phyloP scores from a whole-genome alignment of 2,888 invertebrate species.

The Hypomecis atomaria region DNA sequence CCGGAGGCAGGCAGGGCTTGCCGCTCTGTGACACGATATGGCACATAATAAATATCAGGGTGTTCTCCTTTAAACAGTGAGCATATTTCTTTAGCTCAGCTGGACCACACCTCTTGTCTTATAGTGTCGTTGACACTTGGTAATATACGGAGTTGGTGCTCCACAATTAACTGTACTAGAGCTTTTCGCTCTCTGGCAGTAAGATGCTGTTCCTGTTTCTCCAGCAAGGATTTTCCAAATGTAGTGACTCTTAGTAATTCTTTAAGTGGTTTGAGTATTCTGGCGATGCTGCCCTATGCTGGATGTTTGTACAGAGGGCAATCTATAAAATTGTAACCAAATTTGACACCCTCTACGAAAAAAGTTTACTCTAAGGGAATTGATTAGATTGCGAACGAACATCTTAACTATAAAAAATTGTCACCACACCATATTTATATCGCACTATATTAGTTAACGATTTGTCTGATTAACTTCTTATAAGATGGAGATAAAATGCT shows the following conservation, averaged over 20 bases:
- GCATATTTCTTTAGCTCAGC: slow-evolving; percentile 4
- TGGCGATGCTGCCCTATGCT: no score
- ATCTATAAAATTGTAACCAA: slow-evolving; percentile 5
- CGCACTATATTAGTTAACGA: no score
- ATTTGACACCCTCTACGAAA: slow-evolving; percentile 1
- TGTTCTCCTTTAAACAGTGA: slow-evolving; percentile 2
- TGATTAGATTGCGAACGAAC: background rate
- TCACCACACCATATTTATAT: no score
- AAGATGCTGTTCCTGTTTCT: background rate
- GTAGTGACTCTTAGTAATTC: background rate
- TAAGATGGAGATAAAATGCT: no score
- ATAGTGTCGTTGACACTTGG: background rate
- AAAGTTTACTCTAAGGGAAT: slow-evolving; percentile 21
- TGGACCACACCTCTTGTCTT: slow-evolving; percentile 1
- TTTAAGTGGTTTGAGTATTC: no score
- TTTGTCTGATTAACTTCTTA: no score
- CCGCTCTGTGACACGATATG: background rate
- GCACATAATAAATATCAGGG: background rate
- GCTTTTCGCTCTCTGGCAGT: background rate
- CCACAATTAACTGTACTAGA: slow-evolving; percentile 2
- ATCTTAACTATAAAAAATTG: no score
- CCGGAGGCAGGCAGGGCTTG: slow-evolving; percentile 1
- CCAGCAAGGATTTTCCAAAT: background rate
- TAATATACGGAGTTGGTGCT: background rate
- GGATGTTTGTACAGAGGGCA: no score